Conservation (phyloP, 2,888 invertebrate species). For the Cephus sareptanus region DNA sequence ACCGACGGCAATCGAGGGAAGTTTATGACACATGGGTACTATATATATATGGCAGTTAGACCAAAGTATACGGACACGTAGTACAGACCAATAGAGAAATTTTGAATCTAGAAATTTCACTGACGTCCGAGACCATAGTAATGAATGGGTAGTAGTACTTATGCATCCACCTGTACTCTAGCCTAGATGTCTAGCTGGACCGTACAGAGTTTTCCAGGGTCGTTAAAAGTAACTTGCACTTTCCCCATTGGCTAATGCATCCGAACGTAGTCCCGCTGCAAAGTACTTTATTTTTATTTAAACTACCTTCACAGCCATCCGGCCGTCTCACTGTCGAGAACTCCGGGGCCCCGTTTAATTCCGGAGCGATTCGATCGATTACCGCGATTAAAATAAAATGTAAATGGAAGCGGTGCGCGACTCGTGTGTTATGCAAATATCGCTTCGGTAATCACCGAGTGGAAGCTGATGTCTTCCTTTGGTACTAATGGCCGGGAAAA, state of each 20-base stretch:
- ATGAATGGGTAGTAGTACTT: neutral
- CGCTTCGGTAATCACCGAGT: slow-evolving; percentile 63
- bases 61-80: neutral
- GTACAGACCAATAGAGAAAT: neutral
- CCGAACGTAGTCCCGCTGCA: slow-evolving; percentile 44
- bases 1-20: neutral
- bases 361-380: slow-evolving; percentile 59
- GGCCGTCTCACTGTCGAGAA: slow-evolving; percentile 21
- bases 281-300: slow-evolving; percentile 63
- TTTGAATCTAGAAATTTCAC: neutral
- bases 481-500: slow-evolving; percentile 57
- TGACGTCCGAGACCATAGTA: neutral
- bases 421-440: slow-evolving; percentile 64
- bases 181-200: neutral
- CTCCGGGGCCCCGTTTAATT: slow-evolving; percentile 48
- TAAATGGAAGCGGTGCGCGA: slow-evolving; percentile 52
- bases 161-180: neutral
- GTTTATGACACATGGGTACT: neutral
- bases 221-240: slow-evolving; percentile 59
- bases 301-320: slow-evolving; percentile 38
- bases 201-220: slow-evolving; percentile 22
- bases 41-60: neutral
- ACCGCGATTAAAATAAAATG: slow-evolving; percentile 65
- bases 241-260: slow-evolving; percentile 63
- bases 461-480: slow-evolving; percentile 65